Evolutionary conservation across 1,140 invertebrate genomes (phyloP).

Genomic region (Lordiphosa clarofinis): DNA sequence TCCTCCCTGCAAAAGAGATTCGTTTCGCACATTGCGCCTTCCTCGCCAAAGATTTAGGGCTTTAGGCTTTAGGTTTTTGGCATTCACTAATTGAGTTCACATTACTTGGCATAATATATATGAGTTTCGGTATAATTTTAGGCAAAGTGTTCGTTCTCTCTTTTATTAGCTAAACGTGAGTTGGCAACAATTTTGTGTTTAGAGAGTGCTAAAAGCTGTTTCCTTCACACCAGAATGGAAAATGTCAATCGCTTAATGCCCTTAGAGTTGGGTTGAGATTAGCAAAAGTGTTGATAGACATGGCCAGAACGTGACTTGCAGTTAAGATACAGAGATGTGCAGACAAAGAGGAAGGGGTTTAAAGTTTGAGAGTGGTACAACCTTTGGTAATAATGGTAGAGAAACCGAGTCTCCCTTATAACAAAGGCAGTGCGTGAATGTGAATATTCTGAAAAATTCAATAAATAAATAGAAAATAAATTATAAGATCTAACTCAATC

Average conservation of each 20-base stretch:
- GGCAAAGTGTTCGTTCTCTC: conserved; percentile 38
- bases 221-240: background rate
- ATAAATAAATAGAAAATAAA: no score
- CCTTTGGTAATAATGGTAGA: no score
- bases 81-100: conserved; percentile 67
- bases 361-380: no score
- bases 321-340: no score
- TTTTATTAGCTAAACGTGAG: conserved; percentile 74
- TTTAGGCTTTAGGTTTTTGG: conserved; percentile 12
- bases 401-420: no score
- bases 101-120: conserved; percentile 72
- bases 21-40: conserved; percentile 38
- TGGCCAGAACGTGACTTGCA: conserved; percentile 8
- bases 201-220: background rate
- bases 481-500: no score
- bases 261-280: conserved; percentile 11
- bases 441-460: no score
- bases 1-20: conserved; percentile 18
- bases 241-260: conserved; percentile 13
- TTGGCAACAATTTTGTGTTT: conserved; percentile 48
- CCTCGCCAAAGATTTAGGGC: conserved; percentile 26
- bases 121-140: conserved; percentile 38
- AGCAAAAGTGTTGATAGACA: conserved; percentile 15
- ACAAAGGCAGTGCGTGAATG: no score
- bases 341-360: no score